Percentiles rank a stretch among this genome's conserved stretches.
phyloP scores from a whole-genome alignment of 2,888 invertebrate species.

The Stenolophus ochropezus region DNA sequence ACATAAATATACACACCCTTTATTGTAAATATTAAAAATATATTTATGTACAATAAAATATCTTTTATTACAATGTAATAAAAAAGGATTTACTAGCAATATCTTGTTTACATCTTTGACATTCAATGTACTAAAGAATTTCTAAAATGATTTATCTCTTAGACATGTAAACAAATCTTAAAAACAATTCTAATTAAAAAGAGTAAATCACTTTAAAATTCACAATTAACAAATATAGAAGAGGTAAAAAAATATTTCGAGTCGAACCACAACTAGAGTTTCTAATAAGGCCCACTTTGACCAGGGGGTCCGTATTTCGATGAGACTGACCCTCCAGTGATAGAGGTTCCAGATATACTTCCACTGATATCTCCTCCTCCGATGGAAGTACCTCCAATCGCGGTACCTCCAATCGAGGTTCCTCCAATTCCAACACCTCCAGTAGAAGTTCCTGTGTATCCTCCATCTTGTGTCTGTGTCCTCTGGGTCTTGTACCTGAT shows the following conservation, averaged over 20 bases:
- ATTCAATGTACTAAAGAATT: neutral
- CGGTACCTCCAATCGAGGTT: constrained; percentile 53
- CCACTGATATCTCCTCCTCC: neutral
- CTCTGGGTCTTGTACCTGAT: constrained; percentile 87
- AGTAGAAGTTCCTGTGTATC: neutral
- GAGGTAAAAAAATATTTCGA: neutral
- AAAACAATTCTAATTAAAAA: too few relatives aligned
- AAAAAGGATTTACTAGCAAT: neutral
- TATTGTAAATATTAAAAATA: neutral
- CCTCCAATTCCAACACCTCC: constrained; percentile 53
- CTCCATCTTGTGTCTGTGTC: constrained; percentile 58
- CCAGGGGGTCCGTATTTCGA: constrained; percentile 63
- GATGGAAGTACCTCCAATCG: constrained; percentile 47
- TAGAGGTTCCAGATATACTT: constrained; percentile 11
- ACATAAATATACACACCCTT: constrained; percentile 20
- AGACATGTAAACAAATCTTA: constrained; percentile 4
- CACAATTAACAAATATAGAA: neutral
- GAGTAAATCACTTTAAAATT: constrained; percentile 1
- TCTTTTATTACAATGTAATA: neutral
- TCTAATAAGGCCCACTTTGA: constrained; percentile 65
- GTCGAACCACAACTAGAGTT: constrained; percentile 36
- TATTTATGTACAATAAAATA: neutral
- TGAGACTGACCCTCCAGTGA: neutral
- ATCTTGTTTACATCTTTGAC: neutral
- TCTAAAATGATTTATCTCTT: constrained; percentile 7